Evolutionary conservation across 2,888 invertebrate genomes (phyloP).

Genomic region (Anodontia alba): DNA sequence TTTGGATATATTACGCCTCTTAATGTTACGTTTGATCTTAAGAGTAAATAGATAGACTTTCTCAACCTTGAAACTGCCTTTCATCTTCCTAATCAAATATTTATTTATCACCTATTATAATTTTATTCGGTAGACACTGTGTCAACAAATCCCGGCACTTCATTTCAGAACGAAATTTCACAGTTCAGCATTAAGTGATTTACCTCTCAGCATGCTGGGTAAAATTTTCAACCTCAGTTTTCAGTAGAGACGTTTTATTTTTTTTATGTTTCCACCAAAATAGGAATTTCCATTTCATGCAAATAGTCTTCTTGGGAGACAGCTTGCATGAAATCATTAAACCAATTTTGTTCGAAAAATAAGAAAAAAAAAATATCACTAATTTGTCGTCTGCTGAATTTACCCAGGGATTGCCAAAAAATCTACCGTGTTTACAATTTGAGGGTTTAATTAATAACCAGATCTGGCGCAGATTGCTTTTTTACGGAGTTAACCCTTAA

Average conservation of each 20-base stretch:
- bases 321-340: no score
- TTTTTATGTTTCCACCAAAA: no score
- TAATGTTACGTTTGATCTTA: constrained; percentile 9
- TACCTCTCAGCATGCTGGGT: no score
- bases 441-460: background rate
- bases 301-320: no score
- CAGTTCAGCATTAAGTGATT: constrained; percentile 10
- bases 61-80: constrained; percentile 1
- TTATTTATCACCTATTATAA: constrained; percentile 13
- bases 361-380: no score
- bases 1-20: constrained; percentile 6
- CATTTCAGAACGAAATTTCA: background rate
- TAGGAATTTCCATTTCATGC: no score
- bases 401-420: no score
- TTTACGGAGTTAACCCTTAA: no score
- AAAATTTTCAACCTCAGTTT: no score
- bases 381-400: no score
- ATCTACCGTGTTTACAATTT: background rate
- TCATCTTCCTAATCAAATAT: constrained; percentile 14
- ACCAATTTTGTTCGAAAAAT: no score
- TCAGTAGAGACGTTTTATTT: no score
- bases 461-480: background rate
- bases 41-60: constrained; percentile 8
- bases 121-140: constrained; percentile 17
- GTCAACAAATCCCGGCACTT: background rate